Evolutionary conservation across 2,797 vertebrate species (phyloP).

Genomic region (Ceyx erithaca): DNA sequence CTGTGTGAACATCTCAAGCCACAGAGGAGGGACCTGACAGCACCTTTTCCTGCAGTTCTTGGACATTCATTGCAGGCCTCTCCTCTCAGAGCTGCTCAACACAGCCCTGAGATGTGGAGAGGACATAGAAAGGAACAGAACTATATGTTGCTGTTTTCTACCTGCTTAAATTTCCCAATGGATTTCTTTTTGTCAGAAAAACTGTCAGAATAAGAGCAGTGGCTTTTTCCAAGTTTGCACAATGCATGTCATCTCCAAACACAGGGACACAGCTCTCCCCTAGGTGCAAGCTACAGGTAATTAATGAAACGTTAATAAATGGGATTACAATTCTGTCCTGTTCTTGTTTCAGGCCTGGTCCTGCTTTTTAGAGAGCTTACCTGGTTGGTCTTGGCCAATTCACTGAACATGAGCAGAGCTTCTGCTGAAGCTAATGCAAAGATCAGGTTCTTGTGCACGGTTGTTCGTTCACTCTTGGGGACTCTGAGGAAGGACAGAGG

Average conservation of each 20-base stretch:
- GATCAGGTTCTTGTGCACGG: conserved; percentile 93
- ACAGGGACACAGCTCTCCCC: background rate
- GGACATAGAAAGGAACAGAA: background rate
- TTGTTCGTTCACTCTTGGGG: conserved; percentile 88
- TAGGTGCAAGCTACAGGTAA: too few relatives aligned
- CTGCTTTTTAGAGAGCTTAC: conserved; percentile 54
- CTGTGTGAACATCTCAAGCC: background rate
- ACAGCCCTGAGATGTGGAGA: background rate
- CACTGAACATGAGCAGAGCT: conserved; percentile 89
- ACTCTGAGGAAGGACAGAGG: conserved; percentile 73
- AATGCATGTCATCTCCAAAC: fast-evolving
- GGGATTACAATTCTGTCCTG: background rate
- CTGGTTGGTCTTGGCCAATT: conserved; percentile 84
- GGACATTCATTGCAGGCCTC: background rate
- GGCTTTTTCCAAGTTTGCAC: background rate
- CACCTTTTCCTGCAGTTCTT: background rate
- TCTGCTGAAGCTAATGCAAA: conserved; percentile 87
- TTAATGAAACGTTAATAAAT: background rate
- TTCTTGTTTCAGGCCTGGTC: background rate
- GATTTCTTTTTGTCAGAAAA: background rate
- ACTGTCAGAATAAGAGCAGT: background rate
- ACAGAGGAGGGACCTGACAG: background rate
- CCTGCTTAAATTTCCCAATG: background rate
- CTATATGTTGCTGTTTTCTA: background rate
- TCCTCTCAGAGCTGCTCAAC: background rate